Conservation (phyloP, 2,797 vertebrate genomes). For the Eulemur albifrons region DNA sequence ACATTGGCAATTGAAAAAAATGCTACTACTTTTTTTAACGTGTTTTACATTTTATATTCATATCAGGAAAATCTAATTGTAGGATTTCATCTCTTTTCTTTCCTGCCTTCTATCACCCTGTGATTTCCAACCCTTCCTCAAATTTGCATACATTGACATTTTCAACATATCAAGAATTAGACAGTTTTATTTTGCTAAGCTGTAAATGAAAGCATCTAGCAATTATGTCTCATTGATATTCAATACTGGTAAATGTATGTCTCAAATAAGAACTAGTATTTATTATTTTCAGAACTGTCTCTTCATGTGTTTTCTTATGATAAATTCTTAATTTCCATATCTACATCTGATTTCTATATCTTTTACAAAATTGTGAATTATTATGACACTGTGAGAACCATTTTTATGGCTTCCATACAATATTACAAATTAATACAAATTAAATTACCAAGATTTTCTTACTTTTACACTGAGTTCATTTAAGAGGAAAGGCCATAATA, state of each 20-base stretch:
- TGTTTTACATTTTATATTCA: constrained; percentile 45
- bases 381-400: neutral
- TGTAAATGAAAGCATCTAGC: constrained; percentile 57
- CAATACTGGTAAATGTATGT: constrained; percentile 32
- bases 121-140: constrained; percentile 59
- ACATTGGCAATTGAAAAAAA: constrained; percentile 21
- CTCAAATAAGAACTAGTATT: constrained; percentile 46
- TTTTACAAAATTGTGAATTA: constrained; percentile 35
- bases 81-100: constrained; percentile 56
- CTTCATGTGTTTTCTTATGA: constrained; percentile 40
- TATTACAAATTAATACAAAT: neutral
- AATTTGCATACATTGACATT: constrained; percentile 78
- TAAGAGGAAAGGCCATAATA: neutral
- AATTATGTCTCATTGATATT: constrained; percentile 77
- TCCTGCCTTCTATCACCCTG: constrained; percentile 10
- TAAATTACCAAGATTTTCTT: neutral
- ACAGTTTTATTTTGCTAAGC: constrained; percentile 65
- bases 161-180: constrained; percentile 72
- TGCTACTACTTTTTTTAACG: neutral
- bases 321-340: constrained; percentile 57
- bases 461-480: neutral
- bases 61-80: constrained; percentile 54
- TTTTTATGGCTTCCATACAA: neutral
- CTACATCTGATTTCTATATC: constrained; percentile 37
- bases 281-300: constrained; percentile 61